Conservation (phyloP, 2,888 invertebrate species). For the Busseola fusca region DNA sequence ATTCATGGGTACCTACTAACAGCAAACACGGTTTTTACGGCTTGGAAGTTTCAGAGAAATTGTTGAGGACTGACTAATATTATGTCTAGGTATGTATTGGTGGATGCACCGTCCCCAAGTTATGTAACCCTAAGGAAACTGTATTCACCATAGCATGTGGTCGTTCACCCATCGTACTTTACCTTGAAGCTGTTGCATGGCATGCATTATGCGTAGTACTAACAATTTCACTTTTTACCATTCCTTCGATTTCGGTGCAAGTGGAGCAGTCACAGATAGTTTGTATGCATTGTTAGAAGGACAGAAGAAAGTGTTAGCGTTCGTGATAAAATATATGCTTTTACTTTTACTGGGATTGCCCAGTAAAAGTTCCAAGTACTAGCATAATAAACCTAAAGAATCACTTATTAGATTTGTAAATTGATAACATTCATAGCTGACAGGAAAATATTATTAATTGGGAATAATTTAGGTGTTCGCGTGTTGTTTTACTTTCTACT, state of each 20-base stretch:
- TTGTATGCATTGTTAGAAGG: slow-evolving; percentile 55
- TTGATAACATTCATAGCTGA: slow-evolving; percentile 31
- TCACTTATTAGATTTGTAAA: slow-evolving; percentile 25
- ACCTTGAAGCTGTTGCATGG: slow-evolving; percentile 58
- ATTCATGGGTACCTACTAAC: not conserved
- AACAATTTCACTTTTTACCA: slow-evolving; percentile 57
- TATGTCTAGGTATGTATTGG: slow-evolving; percentile 20
- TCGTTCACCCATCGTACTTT: slow-evolving; percentile 46
- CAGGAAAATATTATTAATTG: slow-evolving; percentile 39
- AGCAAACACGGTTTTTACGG: not conserved
- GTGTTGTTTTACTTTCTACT: slow-evolving; percentile 46
- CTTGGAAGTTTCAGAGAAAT: not conserved
- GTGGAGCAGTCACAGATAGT: slow-evolving; percentile 54
- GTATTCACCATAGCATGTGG: slow-evolving; percentile 46
- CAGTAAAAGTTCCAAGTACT: slow-evolving; percentile 26
- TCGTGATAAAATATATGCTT: slow-evolving; percentile 47
- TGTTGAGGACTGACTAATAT: not conserved
- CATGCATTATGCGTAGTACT: slow-evolving; percentile 52
- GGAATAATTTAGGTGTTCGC: slow-evolving; percentile 38
- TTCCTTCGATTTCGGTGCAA: slow-evolving; percentile 58
- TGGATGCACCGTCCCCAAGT: not conserved
- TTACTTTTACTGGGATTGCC: slow-evolving; percentile 45
- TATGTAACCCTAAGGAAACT: slow-evolving; percentile 35
- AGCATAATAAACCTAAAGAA: slow-evolving; percentile 24
- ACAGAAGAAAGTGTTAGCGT: slow-evolving; percentile 49